Percentiles rank a stretch among this genome's conserved stretches.
Evolutionary conservation across 2,113 vertebrate species (phyloP).

Genomic region (Bagarius yarrelli): DNA sequence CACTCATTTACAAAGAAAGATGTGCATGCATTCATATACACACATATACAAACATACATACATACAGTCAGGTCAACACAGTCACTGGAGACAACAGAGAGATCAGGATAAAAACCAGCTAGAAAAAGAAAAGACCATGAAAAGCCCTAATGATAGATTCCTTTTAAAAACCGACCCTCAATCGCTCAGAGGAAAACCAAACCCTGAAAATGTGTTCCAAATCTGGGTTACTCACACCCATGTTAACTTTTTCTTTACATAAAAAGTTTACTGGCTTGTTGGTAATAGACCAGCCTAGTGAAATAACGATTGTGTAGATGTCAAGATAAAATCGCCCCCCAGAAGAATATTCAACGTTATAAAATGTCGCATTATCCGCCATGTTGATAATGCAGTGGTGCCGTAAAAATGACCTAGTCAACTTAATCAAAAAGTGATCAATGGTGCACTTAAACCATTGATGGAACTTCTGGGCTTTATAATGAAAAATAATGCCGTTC

Average conservation of each 20-base stretch:
- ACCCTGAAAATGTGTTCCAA: background rate
- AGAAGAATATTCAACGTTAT: background rate
- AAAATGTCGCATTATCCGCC: background rate
- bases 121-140: background rate
- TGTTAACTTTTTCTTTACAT: slow-evolving; percentile 3
- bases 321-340: background rate
- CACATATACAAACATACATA: slow-evolving; percentile 63
- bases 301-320: background rate
- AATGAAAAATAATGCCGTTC: background rate
- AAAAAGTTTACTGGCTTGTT: background rate
- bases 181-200: slow-evolving; percentile 1
- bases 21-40: slow-evolving; percentile 49
- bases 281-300: background rate
- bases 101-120: background rate
- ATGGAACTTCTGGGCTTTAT: slow-evolving; percentile 9
- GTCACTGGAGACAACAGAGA: slow-evolving; percentile 29
- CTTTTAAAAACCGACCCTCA: slow-evolving; percentile 10
- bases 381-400: background rate
- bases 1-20: slow-evolving; percentile 41
- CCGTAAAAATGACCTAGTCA: background rate
- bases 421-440: background rate
- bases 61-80: slow-evolving; percentile 45
- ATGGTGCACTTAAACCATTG: slow-evolving; percentile 7
- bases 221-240: background rate
- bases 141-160: slow-evolving; percentile 2